Evolutionary conservation across 2,888 invertebrate species (phyloP).

Genomic region (Acronicta aceris): DNA sequence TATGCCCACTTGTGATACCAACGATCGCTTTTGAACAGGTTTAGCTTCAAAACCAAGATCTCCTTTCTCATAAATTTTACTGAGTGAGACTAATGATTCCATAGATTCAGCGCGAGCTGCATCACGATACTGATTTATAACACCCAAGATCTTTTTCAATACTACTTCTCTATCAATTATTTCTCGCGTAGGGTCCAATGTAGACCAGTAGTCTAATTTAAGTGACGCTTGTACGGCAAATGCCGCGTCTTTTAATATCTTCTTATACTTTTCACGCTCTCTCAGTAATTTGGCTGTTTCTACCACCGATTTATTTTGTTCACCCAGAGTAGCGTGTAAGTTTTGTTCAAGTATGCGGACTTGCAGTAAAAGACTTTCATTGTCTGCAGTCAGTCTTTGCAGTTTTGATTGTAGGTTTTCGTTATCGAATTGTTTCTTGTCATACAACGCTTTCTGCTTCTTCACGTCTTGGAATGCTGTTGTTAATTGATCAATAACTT

Average conservation of each 20-base stretch:
- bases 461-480: slow-evolving; percentile 88
- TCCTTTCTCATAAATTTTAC: slow-evolving; percentile 90
- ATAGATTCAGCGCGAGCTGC: slow-evolving; percentile 77
- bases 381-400: slow-evolving; percentile 77
- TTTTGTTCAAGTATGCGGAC: slow-evolving; percentile 88
- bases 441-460: slow-evolving; percentile 79
- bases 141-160: slow-evolving; percentile 87
- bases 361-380: slow-evolving; percentile 81
- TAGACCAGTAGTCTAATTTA: slow-evolving; percentile 84
- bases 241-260: slow-evolving; percentile 90
- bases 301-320: slow-evolving; percentile 81
- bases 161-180: slow-evolving; percentile 82
- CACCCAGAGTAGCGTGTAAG: slow-evolving; percentile 84
- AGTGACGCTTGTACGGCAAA: slow-evolving; percentile 89
- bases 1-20: background rate
- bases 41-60: slow-evolving; percentile 91
- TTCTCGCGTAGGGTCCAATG: slow-evolving; percentile 75
- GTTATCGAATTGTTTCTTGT: slow-evolving; percentile 78
- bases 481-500: slow-evolving; percentile 91
- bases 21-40: slow-evolving; percentile 31
- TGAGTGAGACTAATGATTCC: slow-evolving; percentile 85
- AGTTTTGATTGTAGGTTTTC: slow-evolving; percentile 76
- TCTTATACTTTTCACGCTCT: slow-evolving; percentile 88
- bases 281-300: slow-evolving; percentile 84
- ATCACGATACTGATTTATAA: slow-evolving; percentile 80